Conservation (phyloP, 2,797 vertebrate species). For the Eidolon dupreanum region DNA sequence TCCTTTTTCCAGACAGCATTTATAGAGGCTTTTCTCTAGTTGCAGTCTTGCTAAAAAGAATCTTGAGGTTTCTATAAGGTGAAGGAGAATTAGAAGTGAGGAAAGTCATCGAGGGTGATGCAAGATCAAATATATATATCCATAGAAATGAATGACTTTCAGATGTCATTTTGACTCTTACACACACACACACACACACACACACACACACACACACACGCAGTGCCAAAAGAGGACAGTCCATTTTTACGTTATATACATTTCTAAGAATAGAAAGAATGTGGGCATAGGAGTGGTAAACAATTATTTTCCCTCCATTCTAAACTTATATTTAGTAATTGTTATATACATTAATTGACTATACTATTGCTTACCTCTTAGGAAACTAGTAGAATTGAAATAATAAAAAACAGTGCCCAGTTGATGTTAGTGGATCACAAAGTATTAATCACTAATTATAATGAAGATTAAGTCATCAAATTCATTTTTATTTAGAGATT, state of each 20-base stretch:
- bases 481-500: conserved; percentile 6
- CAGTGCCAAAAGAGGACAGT: not conserved
- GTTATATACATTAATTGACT: not conserved
- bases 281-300: not conserved
- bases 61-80: not conserved
- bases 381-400: not conserved
- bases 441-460: not conserved
- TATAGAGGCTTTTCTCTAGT: not conserved
- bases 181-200: not conserved
- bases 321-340: not conserved
- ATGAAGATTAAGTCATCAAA: not conserved
- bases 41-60: not conserved
- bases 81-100: conserved; percentile 26
- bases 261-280: not conserved
- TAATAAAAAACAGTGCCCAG: not conserved
- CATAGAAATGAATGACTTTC: not conserved
- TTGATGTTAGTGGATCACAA: not conserved
- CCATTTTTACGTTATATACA: not conserved
- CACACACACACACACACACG: not conserved
- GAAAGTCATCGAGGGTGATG: not conserved
- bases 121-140: not conserved
- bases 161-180: not conserved
- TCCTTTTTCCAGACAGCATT: conserved; percentile 10
- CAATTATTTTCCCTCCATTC: not conserved
- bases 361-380: not conserved